These are phyloP conservation scores for Drosophila bipectinata DNA, from an alignment of 1,140 invertebrate species.

Conservation along the genomic window DNA sequence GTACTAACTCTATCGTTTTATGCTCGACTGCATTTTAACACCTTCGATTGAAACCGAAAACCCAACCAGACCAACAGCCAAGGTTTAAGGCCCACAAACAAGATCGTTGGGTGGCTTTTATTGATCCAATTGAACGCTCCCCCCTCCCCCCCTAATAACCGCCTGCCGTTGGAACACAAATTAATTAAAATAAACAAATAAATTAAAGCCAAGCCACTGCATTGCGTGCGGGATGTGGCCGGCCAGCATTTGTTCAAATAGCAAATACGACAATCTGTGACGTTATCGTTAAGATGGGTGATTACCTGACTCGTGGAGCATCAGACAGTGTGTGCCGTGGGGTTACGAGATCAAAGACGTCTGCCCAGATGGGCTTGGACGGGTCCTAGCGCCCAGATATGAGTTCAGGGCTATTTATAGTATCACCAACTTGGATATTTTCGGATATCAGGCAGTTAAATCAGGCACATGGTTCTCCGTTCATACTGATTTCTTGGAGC, in stretches of 20 bases:
- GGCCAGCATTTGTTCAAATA: constrained; percentile 45
- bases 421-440: too few relatives aligned
- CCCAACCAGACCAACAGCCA: constrained; percentile 11
- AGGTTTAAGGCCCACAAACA: constrained; percentile 12
- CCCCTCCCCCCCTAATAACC: neutral
- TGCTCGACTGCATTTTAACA: constrained; percentile 44
- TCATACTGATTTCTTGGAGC: constrained; percentile 40
- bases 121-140: constrained; percentile 20
- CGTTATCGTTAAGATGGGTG: constrained; percentile 43
- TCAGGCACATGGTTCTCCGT: neutral
- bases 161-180: neutral
- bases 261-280: constrained; percentile 65
- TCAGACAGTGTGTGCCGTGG: constrained; percentile 24
- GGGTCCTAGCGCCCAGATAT: neutral
- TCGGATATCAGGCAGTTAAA: neutral
- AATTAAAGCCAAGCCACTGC: constrained; percentile 62
- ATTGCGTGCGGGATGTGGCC: constrained; percentile 53
- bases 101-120: constrained; percentile 15
- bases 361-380: neutral
- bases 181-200: constrained; percentile 36
- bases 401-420: constrained; percentile 23
- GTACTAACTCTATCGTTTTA: constrained; percentile 3
- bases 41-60: constrained; percentile 35
- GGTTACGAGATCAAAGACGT: constrained; percentile 36
- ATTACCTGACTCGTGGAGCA: constrained; percentile 26